These are phyloP conservation scores for Myxocyprinus asiaticus DNA, from an alignment of 2,113 vertebrate species.

Conservation along the genomic window DNA sequence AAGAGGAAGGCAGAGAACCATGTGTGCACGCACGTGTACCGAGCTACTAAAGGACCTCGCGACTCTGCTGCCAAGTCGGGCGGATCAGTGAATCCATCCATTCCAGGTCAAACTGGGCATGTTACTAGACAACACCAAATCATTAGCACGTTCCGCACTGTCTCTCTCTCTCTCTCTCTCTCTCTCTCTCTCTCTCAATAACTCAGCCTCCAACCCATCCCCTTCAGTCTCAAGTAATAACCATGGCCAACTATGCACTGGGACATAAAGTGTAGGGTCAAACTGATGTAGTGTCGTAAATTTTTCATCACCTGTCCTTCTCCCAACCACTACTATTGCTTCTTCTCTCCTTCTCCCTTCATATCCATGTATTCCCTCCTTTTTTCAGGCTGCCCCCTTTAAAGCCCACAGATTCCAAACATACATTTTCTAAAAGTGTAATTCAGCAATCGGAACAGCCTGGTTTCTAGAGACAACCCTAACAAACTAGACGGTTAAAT, in stretches of 20 bases:
- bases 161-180: too few relatives aligned
- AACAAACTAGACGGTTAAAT: not conserved
- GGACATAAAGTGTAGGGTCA: not conserved
- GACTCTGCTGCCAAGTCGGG: constrained; percentile 41
- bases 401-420: not conserved
- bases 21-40: constrained; percentile 15
- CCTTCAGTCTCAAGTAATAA: not conserved
- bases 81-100: constrained; percentile 71
- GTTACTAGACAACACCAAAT: constrained; percentile 66
- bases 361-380: not conserved
- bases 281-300: constrained; percentile 11
- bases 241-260: constrained; percentile 6
- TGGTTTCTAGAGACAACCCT: not conserved
- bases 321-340: not conserved
- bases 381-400: not conserved
- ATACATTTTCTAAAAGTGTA: not conserved
- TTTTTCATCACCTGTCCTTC: constrained; percentile 12
- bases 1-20: not conserved
- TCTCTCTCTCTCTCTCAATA: too few relatives aligned
- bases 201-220: constrained; percentile 30
- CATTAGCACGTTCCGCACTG: constrained; percentile 59
- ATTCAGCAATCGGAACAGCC: not conserved
- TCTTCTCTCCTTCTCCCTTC: not conserved
- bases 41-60: not conserved
- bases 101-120: constrained; percentile 68